Percentiles rank a stretch among this genome's conserved stretches.
Conservation (phyloP, 1,140 invertebrate species). For the Hylaeus volcanicus region DNA sequence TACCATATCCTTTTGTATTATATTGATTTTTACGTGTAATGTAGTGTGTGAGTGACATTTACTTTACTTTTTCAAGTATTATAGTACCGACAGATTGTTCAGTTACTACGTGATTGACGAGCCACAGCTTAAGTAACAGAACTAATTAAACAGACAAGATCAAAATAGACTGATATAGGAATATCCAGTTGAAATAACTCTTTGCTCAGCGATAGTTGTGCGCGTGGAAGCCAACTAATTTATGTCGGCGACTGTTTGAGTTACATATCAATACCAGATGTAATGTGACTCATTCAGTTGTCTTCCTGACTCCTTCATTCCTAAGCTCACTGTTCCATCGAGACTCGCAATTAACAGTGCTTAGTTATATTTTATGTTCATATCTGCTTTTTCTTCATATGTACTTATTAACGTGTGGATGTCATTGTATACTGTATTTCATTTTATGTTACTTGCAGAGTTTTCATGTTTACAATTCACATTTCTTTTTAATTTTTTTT, state of each 20-base stretch:
- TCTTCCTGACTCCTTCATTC: slow-evolving; percentile 64
- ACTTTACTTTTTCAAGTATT: not conserved
- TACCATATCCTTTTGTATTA: slow-evolving; percentile 35
- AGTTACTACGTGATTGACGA: not conserved
- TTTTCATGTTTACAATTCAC: not conserved
- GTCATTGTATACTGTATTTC: not conserved
- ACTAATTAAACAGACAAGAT: not conserved
- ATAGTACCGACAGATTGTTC: not conserved
- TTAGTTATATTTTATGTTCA: slow-evolving; percentile 36
- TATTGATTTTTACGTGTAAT: slow-evolving; percentile 23
- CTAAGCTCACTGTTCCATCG: slow-evolving; percentile 41
- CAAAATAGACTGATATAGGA: slow-evolving; percentile 34
- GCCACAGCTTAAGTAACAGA: not conserved
- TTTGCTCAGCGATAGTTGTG: slow-evolving; percentile 80
- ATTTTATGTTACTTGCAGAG: not conserved
- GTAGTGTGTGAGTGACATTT: not conserved
- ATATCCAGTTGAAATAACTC: slow-evolving; percentile 78
- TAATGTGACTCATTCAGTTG: slow-evolving; percentile 72
- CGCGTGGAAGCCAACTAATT: slow-evolving; percentile 79
- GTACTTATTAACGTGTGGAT: not conserved
- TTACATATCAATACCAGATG: slow-evolving; percentile 57
- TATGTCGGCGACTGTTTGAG: slow-evolving; percentile 70
- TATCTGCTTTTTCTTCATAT: slow-evolving; percentile 18
- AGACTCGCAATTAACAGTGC: slow-evolving; percentile 28
- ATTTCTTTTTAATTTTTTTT: slow-evolving; percentile 5